Conservation (phyloP, 2,113 vertebrate genomes). For the Mesocricetus auratus region DNA sequence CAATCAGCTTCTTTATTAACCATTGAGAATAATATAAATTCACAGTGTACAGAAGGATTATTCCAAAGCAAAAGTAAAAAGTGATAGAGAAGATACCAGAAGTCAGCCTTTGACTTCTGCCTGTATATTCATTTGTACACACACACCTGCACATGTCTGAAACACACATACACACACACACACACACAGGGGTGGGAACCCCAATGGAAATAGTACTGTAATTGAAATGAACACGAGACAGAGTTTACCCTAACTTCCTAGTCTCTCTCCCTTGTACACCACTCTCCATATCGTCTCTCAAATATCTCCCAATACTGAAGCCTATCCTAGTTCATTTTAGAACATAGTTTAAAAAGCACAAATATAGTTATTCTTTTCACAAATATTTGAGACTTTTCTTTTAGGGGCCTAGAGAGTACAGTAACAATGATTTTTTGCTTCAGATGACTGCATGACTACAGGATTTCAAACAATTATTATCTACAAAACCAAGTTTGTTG, state of each 20-base stretch:
- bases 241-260: background rate
- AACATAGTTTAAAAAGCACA: background rate
- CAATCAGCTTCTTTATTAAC: too few relatives aligned
- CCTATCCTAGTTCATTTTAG: background rate
- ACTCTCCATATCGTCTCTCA: background rate
- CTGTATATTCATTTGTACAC: background rate
- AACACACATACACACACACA: background rate
- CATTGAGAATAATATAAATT: too few relatives aligned
- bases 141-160: background rate
- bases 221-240: background rate
- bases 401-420: background rate
- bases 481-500: background rate
- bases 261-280: background rate
- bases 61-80: background rate
- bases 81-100: background rate
- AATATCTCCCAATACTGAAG: background rate
- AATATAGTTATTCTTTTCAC: background rate
- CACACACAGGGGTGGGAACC: accelerated
- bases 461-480: background rate
- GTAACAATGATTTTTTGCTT: background rate
- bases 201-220: too few relatives aligned
- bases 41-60: too few relatives aligned
- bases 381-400: background rate
- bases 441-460: background rate
- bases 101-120: background rate